A percentile compares a stretch with the other conserved stretches of the same genome.
phyloP scores from a whole-genome alignment of 2,888 invertebrate genomes.

The Palloptera scutellata region DNA sequence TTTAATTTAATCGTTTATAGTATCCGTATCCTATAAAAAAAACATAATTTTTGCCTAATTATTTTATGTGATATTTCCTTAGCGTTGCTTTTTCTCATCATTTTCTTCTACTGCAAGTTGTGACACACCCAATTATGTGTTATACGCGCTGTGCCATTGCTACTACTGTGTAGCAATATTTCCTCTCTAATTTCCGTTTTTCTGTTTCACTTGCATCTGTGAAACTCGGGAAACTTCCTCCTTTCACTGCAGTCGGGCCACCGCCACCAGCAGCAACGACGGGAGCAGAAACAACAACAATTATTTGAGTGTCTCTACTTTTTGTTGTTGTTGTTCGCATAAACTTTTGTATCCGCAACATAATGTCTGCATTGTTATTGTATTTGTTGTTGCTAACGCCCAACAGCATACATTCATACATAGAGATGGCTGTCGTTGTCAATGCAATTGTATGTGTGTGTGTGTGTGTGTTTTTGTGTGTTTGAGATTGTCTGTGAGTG shows the following conservation, averaged over 20 bases:
- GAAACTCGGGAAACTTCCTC: constrained; percentile 1
- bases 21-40: no score
- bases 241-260: background rate
- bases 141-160: background rate
- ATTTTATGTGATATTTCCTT: no score
- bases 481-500: no score
- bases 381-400: background rate
- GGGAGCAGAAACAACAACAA: background rate
- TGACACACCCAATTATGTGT: constrained; percentile 27
- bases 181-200: constrained; percentile 19
- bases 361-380: constrained; percentile 7
- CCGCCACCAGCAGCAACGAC: background rate
- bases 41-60: no score
- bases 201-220: background rate
- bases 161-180: background rate
- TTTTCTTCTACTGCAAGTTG: background rate
- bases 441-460: no score
- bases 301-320: no score
- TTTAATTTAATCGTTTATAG: no score
- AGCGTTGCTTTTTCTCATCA: no score
- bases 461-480: no score
- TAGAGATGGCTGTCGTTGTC: no score
- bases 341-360: constrained; percentile 7
- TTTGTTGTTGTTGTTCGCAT: no score
- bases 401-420: background rate